Conservation (phyloP, 2,113 vertebrate species). For the Cinclus mexicanus region DNA sequence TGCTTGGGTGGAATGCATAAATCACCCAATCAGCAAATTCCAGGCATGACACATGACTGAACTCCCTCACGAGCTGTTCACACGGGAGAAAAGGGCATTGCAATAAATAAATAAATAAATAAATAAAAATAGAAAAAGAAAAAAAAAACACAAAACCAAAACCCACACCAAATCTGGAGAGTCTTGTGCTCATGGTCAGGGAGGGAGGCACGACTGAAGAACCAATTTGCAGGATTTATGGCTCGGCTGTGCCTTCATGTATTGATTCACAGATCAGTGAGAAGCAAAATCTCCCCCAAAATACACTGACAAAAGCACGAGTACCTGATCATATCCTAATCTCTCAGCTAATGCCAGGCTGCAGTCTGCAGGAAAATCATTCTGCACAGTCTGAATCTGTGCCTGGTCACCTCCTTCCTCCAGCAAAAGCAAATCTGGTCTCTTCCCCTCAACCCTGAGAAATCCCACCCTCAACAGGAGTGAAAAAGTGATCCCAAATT, state of each 20-base stretch:
- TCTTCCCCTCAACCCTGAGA: background rate
- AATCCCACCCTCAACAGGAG: accelerated
- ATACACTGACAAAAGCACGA: background rate
- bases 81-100: conserved; percentile 1
- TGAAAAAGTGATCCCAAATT: background rate
- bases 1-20: conserved; percentile 31
- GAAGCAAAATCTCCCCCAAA: conserved; percentile 31
- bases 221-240: conserved; percentile 35
- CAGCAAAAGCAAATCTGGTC: background rate
- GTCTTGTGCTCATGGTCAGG: background rate
- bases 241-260: background rate
- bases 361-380: background rate
- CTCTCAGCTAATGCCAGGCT: background rate
- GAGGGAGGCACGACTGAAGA: background rate
- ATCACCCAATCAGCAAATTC: conserved; percentile 35
- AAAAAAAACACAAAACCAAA: background rate
- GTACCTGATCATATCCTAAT: conserved; percentile 29
- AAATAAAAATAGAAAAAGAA: background rate
- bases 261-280: conserved; percentile 31
- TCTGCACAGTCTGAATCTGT: background rate
- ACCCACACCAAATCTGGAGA: background rate
- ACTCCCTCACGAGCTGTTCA: background rate
- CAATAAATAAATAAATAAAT: background rate
- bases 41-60: background rate
- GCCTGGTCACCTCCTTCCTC: background rate